Conservation (phyloP, 1,140 invertebrate species). For the Platorchestia sp. region DNA sequence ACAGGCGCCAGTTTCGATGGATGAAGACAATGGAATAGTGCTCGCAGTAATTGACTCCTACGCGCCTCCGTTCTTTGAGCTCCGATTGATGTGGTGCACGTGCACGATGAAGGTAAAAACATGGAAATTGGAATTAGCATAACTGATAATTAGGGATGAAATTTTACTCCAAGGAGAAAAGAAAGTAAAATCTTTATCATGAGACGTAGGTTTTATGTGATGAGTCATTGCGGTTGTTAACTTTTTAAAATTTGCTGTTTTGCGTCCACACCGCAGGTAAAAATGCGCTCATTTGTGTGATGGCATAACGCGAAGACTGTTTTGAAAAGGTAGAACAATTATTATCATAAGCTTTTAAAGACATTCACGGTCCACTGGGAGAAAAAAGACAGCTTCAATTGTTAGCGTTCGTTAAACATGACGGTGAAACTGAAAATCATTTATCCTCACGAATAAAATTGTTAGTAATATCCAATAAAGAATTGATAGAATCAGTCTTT, state of each 20-base stretch:
- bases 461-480: background rate
- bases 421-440: no score
- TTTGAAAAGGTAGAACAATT: no score
- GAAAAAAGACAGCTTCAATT: no score
- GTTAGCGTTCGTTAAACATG: no score
- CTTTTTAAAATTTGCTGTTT: background rate
- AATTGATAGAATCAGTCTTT: background rate
- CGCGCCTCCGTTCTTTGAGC: background rate
- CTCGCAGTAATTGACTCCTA: background rate
- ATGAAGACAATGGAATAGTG: background rate
- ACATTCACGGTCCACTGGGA: no score
- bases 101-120: background rate
- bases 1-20: slow-evolving; percentile 14
- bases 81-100: background rate
- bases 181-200: background rate
- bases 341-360: no score
- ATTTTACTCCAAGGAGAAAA: background rate
- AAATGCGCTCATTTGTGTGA: no score
- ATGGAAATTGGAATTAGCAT: background rate
- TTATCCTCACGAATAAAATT: background rate
- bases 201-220: background rate
- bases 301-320: no score
- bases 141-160: background rate
- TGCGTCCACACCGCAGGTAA: background rate
- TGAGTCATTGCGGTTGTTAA: background rate